Base-by-base conservation (phyloP, 2,888 invertebrate species). In the Allacma fusca region DNA sequence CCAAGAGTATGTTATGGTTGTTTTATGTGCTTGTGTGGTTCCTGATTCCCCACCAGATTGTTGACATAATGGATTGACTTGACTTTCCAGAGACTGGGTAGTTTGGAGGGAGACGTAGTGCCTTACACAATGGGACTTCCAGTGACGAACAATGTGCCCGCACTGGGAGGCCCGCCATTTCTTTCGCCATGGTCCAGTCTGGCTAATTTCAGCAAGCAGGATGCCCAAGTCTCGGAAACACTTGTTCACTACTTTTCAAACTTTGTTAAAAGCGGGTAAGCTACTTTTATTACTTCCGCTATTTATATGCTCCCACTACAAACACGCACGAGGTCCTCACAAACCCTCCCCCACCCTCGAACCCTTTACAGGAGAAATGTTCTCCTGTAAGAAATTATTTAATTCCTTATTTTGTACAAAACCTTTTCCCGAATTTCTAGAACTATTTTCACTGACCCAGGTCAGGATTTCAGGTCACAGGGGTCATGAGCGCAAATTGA, bases 191-290 rank as follows among this genome's bases (percentile, higher is more conserved):
- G 83, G 82, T 81, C 84, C 80, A 81, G 80, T 78, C 26, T 81
- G 43, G 90, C 91, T 81, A 93, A 93, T 89, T 93, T 91, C 87
- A 91, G 91, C 40, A 89, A 91, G 24, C 91, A 91, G 78, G 93
- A 94, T 87, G 91, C 91, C 85, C 90, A 91, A 9, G 92, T 93
- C n/a, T 91, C 93, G 0, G 93, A 93, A 85, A 90, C 91, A 1
- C 88, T 92, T 1, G 91, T 93, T 81, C 91, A 91, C 79, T 90
- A 93, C 85, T 89, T 94, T 85, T 92, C 93, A 65, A 93, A 93
- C 85, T 93, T 94, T 86, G 93, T 92, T 59, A 93, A 93, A 87
- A 92, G 91, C 78, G 94, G 93, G 96, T 96, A 89, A 91, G 91
- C 87, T 28, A 43, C 64, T 26, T 43, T 69, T 26, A n/a, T 40